A percentile compares a stretch with the other conserved stretches of the same genome.
These are phyloP conservation scores for Carassius gibelio DNA, from an alignment of 2,113 vertebrate genomes.

Conservation along the genomic window DNA sequence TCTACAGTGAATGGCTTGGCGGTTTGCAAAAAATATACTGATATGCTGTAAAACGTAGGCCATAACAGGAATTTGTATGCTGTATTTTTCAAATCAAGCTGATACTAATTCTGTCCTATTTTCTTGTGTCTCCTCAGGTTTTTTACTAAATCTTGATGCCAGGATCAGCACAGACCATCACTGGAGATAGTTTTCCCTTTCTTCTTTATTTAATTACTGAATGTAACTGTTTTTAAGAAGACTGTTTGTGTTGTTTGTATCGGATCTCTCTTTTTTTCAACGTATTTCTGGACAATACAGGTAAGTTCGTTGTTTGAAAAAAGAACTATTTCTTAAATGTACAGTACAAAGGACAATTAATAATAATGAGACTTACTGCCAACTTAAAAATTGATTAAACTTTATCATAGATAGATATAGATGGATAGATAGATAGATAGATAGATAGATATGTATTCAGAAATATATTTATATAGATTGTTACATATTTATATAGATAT, in stretches of 20 bases:
- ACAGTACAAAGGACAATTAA: background rate
- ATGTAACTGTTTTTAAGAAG: background rate
- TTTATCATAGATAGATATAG: too few species aligned
- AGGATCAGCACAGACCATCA: background rate
- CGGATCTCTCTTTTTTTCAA: background rate
- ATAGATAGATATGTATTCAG: too few species aligned
- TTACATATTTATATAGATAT: too few species aligned
- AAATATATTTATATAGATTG: background rate
- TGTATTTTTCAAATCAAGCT: background rate
- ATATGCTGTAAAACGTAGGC: background rate
- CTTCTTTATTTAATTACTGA: background rate
- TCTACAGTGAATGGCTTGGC: background rate
- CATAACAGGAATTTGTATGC: background rate
- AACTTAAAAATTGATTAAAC: background rate
- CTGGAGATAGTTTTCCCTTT: background rate
- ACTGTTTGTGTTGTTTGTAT: background rate
- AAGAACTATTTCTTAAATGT: background rate
- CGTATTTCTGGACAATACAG: background rate
- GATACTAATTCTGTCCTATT: background rate
- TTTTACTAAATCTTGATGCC: background rate
- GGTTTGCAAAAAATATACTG: background rate
- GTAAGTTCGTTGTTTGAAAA: background rate
- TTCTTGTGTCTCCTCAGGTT: constrained; percentile 10
- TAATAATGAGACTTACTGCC: background rate
- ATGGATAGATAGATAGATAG: too few species aligned